A percentile compares a stretch with the other conserved stretches of the same genome.
Conservation (phyloP, 2,797 vertebrate species). For the Cryptoprocta ferox region DNA sequence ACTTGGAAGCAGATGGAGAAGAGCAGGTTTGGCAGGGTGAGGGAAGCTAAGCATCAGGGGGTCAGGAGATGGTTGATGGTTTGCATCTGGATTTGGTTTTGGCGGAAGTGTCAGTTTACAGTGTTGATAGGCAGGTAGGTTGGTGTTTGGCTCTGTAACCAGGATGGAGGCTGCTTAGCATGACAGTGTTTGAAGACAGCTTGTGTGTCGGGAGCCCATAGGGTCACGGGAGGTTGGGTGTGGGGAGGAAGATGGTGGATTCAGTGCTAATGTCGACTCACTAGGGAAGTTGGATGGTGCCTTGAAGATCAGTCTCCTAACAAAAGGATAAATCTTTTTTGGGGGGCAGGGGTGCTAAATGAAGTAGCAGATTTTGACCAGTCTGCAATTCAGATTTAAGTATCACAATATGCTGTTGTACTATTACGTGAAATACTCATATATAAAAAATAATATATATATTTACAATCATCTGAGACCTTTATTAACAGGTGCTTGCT, state of each 20-base stretch:
- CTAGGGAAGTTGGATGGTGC: background rate
- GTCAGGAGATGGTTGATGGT: background rate
- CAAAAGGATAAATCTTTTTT: background rate
- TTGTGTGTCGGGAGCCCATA: background rate
- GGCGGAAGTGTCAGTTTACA: background rate
- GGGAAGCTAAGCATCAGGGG: background rate
- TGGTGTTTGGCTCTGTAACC: background rate
- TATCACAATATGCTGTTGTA: background rate
- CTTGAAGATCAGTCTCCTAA: background rate
- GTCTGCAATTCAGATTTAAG: background rate
- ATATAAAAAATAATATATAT: no score
- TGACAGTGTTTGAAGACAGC: background rate
- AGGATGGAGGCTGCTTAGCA: background rate
- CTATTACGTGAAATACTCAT: background rate
- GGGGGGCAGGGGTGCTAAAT: background rate
- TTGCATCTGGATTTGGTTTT: conserved; percentile 4
- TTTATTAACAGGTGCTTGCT: conserved; percentile 93
- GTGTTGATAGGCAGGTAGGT: background rate
- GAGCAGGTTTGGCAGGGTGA: background rate
- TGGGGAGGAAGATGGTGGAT: background rate
- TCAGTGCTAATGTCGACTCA: background rate
- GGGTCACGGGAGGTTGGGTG: background rate
- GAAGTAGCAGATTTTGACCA: background rate
- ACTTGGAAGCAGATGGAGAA: background rate
- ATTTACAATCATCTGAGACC: conserved; percentile 87